Evolutionary conservation across 2,797 vertebrate species (phyloP), one percentile per base, ranked within the genome.

Genomic region (Gouania willdenowi): DNA sequence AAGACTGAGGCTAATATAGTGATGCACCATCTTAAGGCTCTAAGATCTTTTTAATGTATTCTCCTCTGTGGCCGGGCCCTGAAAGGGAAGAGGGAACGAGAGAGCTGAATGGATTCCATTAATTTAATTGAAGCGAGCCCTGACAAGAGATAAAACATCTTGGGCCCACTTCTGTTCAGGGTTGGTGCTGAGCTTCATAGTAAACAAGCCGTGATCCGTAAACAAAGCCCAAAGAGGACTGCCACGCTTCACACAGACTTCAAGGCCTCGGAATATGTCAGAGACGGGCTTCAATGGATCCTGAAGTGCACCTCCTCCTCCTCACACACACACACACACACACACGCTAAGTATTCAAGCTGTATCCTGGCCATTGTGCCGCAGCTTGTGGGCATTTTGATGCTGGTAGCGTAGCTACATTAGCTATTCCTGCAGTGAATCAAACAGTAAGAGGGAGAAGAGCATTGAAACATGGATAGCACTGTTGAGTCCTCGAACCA

Each of bases 21-120:
- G 90, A 93, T 93, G 91, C 87, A 92, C 92, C 91, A 93, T 97
- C 94, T 94, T 92, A 88, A 91, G 89, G 88, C 91, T 92, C 48
- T 92, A 95, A 95, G 93, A 97, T 96, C 91, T 93, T 94, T 93
- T 97, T 97, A 97, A 97, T 96, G 91, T 94, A 95, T 97, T 97
- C 89, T 82, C 79, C 56, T 69, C 67, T 40, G 46, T 79, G 75
- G 84, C 87, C 75, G 74, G 81, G 86, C 87, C 89, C 90, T 95
- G 91, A 95, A 93, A 94, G 88, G 86, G 88, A 90, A 88, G 58
- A 41, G 88, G 84, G 86, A 87, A 90, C 87, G 89, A 88, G 87
- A 66, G 81, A 87, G 83, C 89, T 96, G 94, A 97, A 95, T 95
- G 91, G 90, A 92, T 95, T 85, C 94, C 95, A 98, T 98, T 98